Evolutionary conservation across 2,888 invertebrate genomes (phyloP).

Genomic region (Oasisia sp.): DNA sequence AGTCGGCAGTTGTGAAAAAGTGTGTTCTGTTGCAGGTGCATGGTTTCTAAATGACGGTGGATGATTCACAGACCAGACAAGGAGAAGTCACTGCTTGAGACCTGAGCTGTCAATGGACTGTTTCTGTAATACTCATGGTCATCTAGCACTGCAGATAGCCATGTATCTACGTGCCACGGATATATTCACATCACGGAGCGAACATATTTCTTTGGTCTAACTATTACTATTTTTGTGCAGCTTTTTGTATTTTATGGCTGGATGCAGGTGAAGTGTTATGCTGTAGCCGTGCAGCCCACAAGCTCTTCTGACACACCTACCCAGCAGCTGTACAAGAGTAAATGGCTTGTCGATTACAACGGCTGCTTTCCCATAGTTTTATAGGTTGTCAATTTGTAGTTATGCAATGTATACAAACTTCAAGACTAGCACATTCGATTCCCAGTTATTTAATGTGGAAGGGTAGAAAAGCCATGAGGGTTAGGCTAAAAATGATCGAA

Average conservation of each 20-base stretch:
- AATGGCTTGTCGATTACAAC: neutral
- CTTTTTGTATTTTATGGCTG: constrained; percentile 17
- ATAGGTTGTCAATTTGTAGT: neutral
- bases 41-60: constrained; percentile 28
- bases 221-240: constrained; percentile 13
- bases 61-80: neutral
- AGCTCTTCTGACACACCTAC: neutral
- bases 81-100: constrained; percentile 9
- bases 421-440: neutral
- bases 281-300: neutral
- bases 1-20: neutral
- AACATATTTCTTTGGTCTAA: neutral
- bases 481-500: neutral
- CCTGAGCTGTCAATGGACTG: constrained; percentile 6
- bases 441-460: neutral
- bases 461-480: neutral
- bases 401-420: neutral
- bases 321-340: neutral
- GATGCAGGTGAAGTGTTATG: neutral
- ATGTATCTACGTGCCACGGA: neutral
- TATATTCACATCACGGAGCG: neutral
- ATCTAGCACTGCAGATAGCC: neutral
- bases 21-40: constrained; percentile 28
- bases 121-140: neutral
- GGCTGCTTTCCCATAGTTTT: neutral